phyloP scores from a whole-genome alignment of 2,113 vertebrate genomes.

The human (Homo sapiens) region DNA sequence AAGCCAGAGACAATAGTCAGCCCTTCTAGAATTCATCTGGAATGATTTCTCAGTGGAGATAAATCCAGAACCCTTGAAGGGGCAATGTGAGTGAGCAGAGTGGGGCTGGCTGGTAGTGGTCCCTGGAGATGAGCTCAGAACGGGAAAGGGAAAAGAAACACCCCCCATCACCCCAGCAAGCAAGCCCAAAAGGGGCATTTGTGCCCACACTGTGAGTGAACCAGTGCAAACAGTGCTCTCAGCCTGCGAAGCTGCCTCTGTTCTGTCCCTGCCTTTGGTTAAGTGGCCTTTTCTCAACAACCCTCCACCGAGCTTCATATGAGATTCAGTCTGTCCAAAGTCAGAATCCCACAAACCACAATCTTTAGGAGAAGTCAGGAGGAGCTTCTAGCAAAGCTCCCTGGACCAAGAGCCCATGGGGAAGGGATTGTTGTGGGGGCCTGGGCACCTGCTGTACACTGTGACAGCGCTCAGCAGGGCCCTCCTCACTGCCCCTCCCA shows the following conservation, averaged over 20 bases:
- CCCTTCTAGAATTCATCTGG: background rate
- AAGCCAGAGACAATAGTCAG: background rate
- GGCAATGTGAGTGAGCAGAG: background rate
- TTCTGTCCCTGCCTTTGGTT: background rate
- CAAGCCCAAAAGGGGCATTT: background rate
- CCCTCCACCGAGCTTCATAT: background rate
- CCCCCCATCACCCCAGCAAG: no score
- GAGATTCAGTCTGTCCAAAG: background rate
- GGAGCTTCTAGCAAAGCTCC: background rate
- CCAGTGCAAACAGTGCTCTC: background rate
- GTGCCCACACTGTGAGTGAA: background rate
- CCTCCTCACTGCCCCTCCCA: background rate
- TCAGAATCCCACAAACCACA: background rate
- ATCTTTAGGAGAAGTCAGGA: background rate
- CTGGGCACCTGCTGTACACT: background rate
- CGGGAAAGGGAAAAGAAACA: background rate
- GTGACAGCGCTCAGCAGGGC: rapidly evolving
- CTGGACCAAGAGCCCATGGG: background rate
- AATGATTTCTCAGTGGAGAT: background rate
- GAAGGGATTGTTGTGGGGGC: background rate
- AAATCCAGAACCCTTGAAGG: background rate
- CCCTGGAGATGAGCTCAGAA: background rate
- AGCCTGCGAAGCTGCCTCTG: rapidly evolving
- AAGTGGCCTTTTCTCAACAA: background rate
- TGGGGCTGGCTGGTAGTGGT: background rate